These are phyloP conservation scores for Brienomyrus brachyistius DNA, from an alignment of 2,113 vertebrate genomes.

Conservation along the genomic window DNA sequence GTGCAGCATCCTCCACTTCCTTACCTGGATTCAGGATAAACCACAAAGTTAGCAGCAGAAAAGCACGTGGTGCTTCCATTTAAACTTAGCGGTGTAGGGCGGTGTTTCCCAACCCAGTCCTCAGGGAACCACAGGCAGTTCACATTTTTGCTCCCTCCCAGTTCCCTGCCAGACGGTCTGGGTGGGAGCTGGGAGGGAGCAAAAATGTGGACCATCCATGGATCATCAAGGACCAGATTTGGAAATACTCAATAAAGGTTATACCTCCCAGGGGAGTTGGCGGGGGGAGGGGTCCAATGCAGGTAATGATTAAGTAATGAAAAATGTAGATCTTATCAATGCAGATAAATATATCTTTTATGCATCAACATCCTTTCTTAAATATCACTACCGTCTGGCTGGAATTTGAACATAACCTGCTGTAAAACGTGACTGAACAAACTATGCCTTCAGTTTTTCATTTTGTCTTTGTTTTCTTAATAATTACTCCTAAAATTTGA, in stretches of 20 bases:
- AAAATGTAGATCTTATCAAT: background rate
- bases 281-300: background rate
- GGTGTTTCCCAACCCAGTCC: background rate
- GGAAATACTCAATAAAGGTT: background rate
- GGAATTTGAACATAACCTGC: background rate
- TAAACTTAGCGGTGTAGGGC: background rate
- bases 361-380: background rate
- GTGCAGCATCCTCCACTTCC: conserved; percentile 65
- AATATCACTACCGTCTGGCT: background rate
- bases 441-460: background rate
- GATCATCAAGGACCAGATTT: background rate
- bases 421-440: background rate
- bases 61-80: background rate
- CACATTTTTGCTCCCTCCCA: background rate
- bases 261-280: background rate
- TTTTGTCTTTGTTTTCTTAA: background rate
- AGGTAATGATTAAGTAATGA: too few species aligned
- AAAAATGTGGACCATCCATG: background rate
- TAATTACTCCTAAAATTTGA: background rate
- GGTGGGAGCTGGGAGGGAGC: background rate
- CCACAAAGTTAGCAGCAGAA: background rate
- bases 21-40: conserved; percentile 43
- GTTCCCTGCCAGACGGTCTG: background rate
- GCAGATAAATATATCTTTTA: background rate
- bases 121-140: background rate